phyloP scores from a whole-genome alignment of 2,888 invertebrate genomes.

The Ariolimax columbianus region DNA sequence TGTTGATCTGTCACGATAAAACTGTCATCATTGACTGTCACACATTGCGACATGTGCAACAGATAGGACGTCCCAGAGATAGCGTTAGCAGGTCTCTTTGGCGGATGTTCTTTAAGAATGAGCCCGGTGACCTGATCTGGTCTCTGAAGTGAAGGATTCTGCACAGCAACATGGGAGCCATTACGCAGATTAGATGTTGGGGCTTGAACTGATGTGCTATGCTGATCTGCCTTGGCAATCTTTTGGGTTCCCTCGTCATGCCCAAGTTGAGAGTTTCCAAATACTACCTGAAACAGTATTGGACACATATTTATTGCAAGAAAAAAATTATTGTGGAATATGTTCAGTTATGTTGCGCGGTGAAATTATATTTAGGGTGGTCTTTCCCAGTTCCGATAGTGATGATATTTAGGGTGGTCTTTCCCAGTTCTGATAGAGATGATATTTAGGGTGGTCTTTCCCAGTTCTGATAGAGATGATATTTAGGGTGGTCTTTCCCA shows the following conservation, averaged over 20 bases:
- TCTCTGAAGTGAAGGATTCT: not conserved
- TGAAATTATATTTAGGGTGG: too few relatives aligned
- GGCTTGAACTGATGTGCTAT: not conserved
- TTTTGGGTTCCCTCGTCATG: not conserved
- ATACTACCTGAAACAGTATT: slow-evolving; percentile 30
- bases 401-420: too few relatives aligned
- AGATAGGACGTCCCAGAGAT: not conserved
- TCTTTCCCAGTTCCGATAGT: too few relatives aligned
- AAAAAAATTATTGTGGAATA: too few relatives aligned
- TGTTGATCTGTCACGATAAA: not conserved
- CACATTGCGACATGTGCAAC: not conserved
- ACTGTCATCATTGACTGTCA: not conserved
- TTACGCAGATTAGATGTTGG: too few relatives aligned
- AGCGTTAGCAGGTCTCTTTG: not conserved
- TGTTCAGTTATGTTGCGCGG: too few relatives aligned
- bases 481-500: too few relatives aligned
- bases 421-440: too few relatives aligned
- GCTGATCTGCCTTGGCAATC: not conserved
- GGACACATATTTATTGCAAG: too few relatives aligned
- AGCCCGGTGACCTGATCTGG: not conserved
- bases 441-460: too few relatives aligned
- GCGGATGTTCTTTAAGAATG: not conserved
- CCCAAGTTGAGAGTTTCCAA: slow-evolving; percentile 6
- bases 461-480: too few relatives aligned
- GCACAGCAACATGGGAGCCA: not conserved